A percentile compares a stretch with the other conserved stretches of the same genome.
Evolutionary conservation across 2,113 vertebrate species (phyloP).

Genomic region (Ovis canadensis): DNA sequence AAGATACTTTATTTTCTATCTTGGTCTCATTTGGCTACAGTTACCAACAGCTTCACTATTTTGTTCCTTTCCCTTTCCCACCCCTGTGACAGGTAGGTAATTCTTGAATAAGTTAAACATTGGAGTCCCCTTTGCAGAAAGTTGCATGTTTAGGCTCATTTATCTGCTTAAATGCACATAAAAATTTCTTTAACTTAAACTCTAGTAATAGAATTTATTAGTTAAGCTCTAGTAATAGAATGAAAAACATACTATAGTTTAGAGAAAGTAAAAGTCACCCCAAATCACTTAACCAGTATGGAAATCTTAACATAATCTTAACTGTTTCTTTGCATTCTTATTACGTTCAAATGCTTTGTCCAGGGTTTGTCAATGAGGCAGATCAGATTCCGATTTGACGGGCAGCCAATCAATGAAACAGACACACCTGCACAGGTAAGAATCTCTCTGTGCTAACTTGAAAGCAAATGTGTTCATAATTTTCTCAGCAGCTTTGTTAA

Average conservation of each 20-base stretch:
- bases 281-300: not conserved
- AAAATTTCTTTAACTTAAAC: not conserved
- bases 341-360: conserved; percentile 60
- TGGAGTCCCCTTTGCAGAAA: not conserved
- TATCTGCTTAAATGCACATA: not conserved
- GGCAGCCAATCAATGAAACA: conserved; percentile 98
- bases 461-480: not conserved
- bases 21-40: not conserved
- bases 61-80: not conserved
- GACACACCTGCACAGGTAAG: conserved; percentile 98
- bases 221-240: not conserved
- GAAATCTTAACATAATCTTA: not conserved
- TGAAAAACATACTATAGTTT: not conserved
- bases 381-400: conserved; percentile 98
- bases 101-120: not conserved
- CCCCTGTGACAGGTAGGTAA: not conserved
- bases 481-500: not conserved
- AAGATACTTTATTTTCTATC: not conserved
- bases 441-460: not conserved
- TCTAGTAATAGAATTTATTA: not conserved
- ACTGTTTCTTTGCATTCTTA: not conserved
- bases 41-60: not conserved
- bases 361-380: conserved; percentile 98
- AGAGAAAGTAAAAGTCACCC: not conserved
- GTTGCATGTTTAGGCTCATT: not conserved